Evolutionary conservation across 1,140 invertebrate genomes (phyloP).

Genomic region (Aphidius gifuensis): DNA sequence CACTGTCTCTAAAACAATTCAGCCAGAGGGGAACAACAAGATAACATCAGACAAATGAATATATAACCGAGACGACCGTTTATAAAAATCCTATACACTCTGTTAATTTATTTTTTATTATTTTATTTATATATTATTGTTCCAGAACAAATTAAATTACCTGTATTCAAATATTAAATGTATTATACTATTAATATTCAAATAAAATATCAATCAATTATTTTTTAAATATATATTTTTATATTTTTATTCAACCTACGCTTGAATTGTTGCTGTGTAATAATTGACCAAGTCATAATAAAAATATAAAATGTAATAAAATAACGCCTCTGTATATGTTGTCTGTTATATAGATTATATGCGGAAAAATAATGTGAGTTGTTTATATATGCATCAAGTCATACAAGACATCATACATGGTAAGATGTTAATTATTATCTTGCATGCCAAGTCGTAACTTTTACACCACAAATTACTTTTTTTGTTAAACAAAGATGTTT

Average conservation of each 20-base stretch:
- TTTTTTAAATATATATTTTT: not conserved
- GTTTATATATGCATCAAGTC: not conserved
- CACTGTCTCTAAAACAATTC: not conserved
- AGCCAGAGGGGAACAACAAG: slow-evolving; percentile 5
- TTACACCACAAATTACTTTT: not conserved
- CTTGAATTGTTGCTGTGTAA: not conserved
- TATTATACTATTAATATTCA: no score
- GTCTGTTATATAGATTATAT: slow-evolving; percentile 1
- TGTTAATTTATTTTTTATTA: slow-evolving; percentile 7
- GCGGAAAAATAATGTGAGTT: slow-evolving; percentile 1
- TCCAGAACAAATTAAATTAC: no score
- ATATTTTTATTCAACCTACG: slow-evolving; percentile 5
- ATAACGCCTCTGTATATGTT: slow-evolving; percentile 18
- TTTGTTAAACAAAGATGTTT: not conserved
- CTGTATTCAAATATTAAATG: no score
- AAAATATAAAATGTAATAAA: slow-evolving; percentile 21
- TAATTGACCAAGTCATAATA: slow-evolving; percentile 17
- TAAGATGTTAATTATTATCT: slow-evolving; percentile 10
- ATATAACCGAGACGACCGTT: slow-evolving; percentile 15
- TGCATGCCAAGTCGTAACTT: slow-evolving; percentile 1
- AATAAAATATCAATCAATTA: no score
- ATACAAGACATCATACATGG: not conserved
- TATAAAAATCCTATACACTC: slow-evolving; percentile 20
- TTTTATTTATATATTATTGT: not conserved
- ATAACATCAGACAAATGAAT: slow-evolving; percentile 15